Base-by-base conservation (phyloP, 1,140 invertebrate species). In the Drosophila eugracilis region DNA sequence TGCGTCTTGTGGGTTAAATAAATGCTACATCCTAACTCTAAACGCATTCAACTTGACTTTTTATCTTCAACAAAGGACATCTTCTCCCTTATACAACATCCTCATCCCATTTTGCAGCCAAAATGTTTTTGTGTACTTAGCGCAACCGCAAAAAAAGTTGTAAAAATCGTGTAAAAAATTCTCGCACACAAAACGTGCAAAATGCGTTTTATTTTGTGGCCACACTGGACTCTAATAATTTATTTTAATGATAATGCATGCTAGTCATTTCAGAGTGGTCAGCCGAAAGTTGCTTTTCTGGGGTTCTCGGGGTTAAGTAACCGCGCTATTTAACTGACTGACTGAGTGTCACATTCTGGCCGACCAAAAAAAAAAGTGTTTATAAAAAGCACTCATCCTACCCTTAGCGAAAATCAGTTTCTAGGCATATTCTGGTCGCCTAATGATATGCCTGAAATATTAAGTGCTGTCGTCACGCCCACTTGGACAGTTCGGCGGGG, bases 161-260 rank as follows among this genome's bases (percentile, higher is more conserved):
- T 88, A 83, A 88, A 88, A 88, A 88, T 83, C 78, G 75, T 88
- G 83, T 88, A 88, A 88, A 88, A 88, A 88, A 88, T 88, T 88
- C 86, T 63, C 59, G 75, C 74, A 76, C 57, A 77, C 49, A 65
- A 83, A 78, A 88, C 83, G 83, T 88, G 83, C 83, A 83, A 86
- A 81, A 88, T 88, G 78, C 83, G 83, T 88, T 86, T 85, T 70
- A 45, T 62, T 41, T 41, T 58, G 53, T 28, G 39, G 39, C 60
- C 34, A 57, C 45, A 74, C 44, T 47, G 77, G 73, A 86, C 74
- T 66, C 85, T 86, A 90, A 89, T 89, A 89, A 81, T 89, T 89
- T 90, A 89, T 90, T 85, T 89, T 89, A 90, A 89, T 88, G 85
- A 89, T 89, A 89, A 89, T 89, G 85, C 85, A 89, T 78, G 55